Evolutionary conservation across 2,888 invertebrate genomes (phyloP).

Genomic region (Ophioninae sp.): DNA sequence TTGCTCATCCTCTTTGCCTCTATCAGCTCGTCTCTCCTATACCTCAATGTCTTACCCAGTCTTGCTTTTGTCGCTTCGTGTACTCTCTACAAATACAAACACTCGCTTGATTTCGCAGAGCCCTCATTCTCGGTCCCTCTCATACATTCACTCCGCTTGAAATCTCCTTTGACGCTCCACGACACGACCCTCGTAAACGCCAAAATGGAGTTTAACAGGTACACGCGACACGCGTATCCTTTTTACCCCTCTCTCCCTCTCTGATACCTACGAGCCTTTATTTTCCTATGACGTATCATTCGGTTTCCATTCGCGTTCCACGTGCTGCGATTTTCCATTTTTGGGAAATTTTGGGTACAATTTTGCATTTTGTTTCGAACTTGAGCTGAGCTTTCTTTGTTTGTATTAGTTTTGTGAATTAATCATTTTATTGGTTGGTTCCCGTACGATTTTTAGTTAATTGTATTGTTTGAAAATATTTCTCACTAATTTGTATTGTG

Average conservation of each 20-base stretch:
- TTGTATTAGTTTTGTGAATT: too few relatives aligned
- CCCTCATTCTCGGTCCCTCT: slow-evolving; percentile 19
- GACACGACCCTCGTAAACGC: slow-evolving; percentile 60
- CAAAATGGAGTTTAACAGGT: slow-evolving; percentile 69
- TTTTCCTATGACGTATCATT: slow-evolving; percentile 47
- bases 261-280: slow-evolving; percentile 43
- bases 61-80: slow-evolving; percentile 35
- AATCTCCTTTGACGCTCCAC: slow-evolving; percentile 66
- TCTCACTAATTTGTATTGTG: too few relatives aligned
- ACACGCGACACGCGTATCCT: slow-evolving; percentile 59
- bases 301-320: not conserved
- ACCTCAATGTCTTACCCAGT: slow-evolving; percentile 46
- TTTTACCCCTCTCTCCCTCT: slow-evolving; percentile 41
- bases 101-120: slow-evolving; percentile 38
- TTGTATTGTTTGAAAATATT: too few relatives aligned
- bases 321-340: too few relatives aligned
- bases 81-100: slow-evolving; percentile 53
- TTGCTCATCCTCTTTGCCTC: slow-evolving; percentile 31
- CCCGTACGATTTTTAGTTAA: too few relatives aligned
- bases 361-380: too few relatives aligned
- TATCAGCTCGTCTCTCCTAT: slow-evolving; percentile 34
- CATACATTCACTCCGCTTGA: slow-evolving; percentile 40
- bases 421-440: too few relatives aligned
- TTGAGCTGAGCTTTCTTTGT: too few relatives aligned
- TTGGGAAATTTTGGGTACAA: too few relatives aligned